Base-by-base conservation (phyloP, 1,140 invertebrate species). In the Bombus pyrosoma region DNA sequence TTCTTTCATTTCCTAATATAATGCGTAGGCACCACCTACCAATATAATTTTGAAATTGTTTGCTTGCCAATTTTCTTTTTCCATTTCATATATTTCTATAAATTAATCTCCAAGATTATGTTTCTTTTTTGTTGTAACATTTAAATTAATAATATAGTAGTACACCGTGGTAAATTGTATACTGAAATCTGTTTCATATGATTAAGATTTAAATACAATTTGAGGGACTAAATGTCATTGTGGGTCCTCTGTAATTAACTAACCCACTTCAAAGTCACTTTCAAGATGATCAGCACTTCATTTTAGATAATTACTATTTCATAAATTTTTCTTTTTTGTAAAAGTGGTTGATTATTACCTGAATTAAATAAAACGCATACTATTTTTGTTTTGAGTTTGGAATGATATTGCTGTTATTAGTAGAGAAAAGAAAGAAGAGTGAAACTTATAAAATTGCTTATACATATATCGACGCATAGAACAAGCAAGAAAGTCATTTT, bases 261-360 rank as follows among this genome's bases (percentile, higher is more conserved):
- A 66, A 86, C 72, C 83, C 79, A 80, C 59, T 75, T 62, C 47
- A 59, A 81, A 85, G 83, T 90, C 87, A 90, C 89, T 90, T 90
- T 90, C 89, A 90, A 86, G 89, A 90, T 86, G 75, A 81, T 82
- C 37, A 69, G 78, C 72, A 83, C 78, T 90, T 86, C 76, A 73
- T 41, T 80, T 68, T 39, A 53, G 12, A 15, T 69, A 68, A 77
- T n/a, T 68, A 64, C 22, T 18, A 57, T 76, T 77, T 69, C 9
- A 77, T 37, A n/a, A 69, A 18, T 13, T 53, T 68, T 57, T 72
- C 12, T 15, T n/a, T 25, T 28, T 57, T n/a, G 8, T 78, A 15
- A 37, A 53, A 62, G 34, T 78, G 25, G 1, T 5, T 53, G 22
- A 34, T 47, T 74, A 15, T 47, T 66, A 62, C 18, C 47, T 75